Evolutionary conservation across 2,113 vertebrate species (phyloP).

Genomic region (Sakesphorus luctuosus): DNA sequence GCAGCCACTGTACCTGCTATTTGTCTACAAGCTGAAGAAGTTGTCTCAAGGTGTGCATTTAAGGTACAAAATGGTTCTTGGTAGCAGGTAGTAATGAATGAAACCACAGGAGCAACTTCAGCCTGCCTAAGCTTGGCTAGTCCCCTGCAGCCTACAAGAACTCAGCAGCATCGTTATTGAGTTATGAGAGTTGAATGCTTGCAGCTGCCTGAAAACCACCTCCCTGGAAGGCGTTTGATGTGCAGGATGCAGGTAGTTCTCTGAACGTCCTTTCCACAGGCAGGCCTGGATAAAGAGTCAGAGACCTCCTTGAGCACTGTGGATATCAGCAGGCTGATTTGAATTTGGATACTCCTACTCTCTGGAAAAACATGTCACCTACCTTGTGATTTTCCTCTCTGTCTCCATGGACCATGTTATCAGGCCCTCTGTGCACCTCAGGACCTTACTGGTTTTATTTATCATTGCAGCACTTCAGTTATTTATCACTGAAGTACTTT

Average conservation of each 20-base stretch:
- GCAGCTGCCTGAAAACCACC: neutral
- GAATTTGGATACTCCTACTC: neutral
- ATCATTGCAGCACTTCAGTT: neutral
- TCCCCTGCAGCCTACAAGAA: neutral
- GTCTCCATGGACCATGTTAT: neutral
- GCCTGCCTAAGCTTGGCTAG: neutral
- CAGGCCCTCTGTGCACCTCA: neutral
- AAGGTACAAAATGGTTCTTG: neutral
- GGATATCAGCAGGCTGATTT: neutral
- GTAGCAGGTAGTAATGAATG: neutral
- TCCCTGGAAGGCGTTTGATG: rapidly evolving
- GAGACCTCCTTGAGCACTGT: neutral
- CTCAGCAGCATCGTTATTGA: neutral
- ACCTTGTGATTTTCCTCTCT: neutral
- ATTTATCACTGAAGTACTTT: neutral
- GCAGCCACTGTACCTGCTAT: neutral
- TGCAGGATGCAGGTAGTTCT: neutral
- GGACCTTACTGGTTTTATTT: neutral
- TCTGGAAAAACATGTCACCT: neutral
- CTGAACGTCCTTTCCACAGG: rapidly evolving
- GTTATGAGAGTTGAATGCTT: neutral
- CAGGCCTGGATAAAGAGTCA: neutral
- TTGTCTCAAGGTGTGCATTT: neutral
- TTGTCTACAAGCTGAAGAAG: neutral
- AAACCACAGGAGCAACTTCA: neutral